A percentile compares a stretch with the other conserved stretches of the same genome.
Evolutionary conservation across 2,797 vertebrate genomes (phyloP).

Genomic region (Neosalanx taihuensis): DNA sequence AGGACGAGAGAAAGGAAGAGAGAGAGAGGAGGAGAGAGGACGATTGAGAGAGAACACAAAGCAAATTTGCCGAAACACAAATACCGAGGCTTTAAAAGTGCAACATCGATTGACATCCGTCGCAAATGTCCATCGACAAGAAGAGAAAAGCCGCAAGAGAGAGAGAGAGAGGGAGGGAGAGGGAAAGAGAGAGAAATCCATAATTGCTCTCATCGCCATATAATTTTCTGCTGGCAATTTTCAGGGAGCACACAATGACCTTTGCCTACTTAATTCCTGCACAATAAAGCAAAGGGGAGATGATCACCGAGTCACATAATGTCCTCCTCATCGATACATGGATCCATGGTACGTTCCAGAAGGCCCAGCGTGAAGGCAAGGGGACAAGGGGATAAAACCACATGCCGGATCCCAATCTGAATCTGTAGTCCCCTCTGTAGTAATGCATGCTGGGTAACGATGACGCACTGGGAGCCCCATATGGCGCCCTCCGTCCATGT

Average conservation of each 20-base stretch:
- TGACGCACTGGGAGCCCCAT: conserved; percentile 87
- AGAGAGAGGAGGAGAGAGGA: conserved; percentile 40
- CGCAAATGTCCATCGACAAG: conserved; percentile 71
- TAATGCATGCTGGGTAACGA: conserved; percentile 74
- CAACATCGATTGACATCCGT: conserved; percentile 72
- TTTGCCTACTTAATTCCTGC: conserved; percentile 79
- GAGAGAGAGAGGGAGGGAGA: conserved; percentile 38
- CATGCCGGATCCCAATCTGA: conserved; percentile 66
- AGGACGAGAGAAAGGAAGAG: conserved; percentile 39
- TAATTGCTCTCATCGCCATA: conserved; percentile 79
- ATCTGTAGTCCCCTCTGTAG: conserved; percentile 73
- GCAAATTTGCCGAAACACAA: conserved; percentile 50
- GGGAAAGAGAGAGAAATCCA: conserved; percentile 58
- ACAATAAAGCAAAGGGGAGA: conserved; percentile 77
- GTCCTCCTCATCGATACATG: conserved; percentile 77
- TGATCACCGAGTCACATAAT: conserved; percentile 81
- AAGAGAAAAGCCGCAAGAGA: conserved; percentile 38
- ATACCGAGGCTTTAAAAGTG: conserved; percentile 64
- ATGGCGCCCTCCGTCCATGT: conserved; percentile 99
- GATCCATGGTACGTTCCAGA: conserved; percentile 61
- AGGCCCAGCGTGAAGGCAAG: conserved; percentile 64
- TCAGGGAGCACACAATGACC: conserved; percentile 73
- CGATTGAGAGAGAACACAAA: conserved; percentile 49
- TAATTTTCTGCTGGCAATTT: conserved; percentile 78
- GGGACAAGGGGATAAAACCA: conserved; percentile 68